phyloP scores from a whole-genome alignment of 1,140 invertebrate genomes.

The Heliconius nattereri region DNA sequence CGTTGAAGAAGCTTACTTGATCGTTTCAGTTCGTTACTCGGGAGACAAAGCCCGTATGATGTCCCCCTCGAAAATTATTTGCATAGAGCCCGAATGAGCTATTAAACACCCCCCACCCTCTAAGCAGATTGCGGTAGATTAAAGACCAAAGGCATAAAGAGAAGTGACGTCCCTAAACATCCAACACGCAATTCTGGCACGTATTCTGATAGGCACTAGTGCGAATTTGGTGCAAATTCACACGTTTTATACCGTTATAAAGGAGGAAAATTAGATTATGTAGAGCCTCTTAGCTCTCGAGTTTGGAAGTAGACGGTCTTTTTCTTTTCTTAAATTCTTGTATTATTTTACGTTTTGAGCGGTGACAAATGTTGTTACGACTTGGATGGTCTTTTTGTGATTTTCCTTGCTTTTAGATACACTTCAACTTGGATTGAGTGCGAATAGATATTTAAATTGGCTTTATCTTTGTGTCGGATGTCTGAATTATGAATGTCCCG shows the following conservation, averaged over 20 bases:
- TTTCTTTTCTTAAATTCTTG: slow-evolving; percentile 38
- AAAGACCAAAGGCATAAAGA: slow-evolving; percentile 70
- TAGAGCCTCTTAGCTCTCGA: slow-evolving; percentile 63
- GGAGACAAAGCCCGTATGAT: slow-evolving; percentile 78
- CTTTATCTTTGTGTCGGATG: not conserved
- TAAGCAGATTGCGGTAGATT: slow-evolving; percentile 79
- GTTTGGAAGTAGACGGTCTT: slow-evolving; percentile 46
- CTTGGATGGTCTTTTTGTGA: not conserved
- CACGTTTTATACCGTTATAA: slow-evolving; percentile 46
- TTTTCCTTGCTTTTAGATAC: slow-evolving; percentile 13
- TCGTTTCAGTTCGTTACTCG: slow-evolving; percentile 69
- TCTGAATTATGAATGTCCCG: not conserved
- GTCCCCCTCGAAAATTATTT: slow-evolving; percentile 74
- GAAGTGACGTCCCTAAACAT: slow-evolving; percentile 35
- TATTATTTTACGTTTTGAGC: slow-evolving; percentile 23
- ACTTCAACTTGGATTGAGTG: slow-evolving; percentile 2
- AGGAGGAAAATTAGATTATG: slow-evolving; percentile 73
- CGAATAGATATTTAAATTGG: slow-evolving; percentile 1
- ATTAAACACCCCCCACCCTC: slow-evolving; percentile 66
- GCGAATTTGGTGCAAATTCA: slow-evolving; percentile 53
- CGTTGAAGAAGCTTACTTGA: slow-evolving; percentile 61
- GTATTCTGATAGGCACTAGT: slow-evolving; percentile 49
- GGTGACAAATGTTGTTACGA: slow-evolving; percentile 16
- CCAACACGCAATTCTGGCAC: slow-evolving; percentile 32
- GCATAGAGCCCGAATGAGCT: slow-evolving; percentile 77